Conservation (phyloP, 2,113 vertebrate genomes). For the Mobula hypostoma region DNA sequence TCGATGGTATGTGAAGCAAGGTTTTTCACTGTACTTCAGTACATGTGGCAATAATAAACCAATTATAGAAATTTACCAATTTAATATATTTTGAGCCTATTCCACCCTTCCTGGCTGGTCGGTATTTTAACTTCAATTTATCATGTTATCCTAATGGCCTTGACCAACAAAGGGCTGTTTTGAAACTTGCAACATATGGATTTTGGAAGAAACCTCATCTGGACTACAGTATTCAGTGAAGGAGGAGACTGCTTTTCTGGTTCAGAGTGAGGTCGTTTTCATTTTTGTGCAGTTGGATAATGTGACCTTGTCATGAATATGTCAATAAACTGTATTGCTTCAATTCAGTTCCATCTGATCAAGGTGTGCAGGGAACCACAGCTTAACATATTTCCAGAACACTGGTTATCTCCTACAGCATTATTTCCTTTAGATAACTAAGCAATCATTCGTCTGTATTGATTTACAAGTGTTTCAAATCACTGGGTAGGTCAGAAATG, state of each 20-base stretch:
- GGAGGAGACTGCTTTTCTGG: no score
- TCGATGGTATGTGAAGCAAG: no score
- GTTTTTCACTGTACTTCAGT: no score
- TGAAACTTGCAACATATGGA: not conserved
- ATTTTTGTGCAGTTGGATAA: not conserved
- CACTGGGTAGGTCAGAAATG: not conserved
- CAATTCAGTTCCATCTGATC: slow-evolving; percentile 20
- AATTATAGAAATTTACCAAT: no score
- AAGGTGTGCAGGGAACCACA: slow-evolving; percentile 8
- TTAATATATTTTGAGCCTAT: no score
- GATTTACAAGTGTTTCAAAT: slow-evolving; percentile 27
- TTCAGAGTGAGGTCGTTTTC: not conserved
- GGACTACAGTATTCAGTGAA: no score
- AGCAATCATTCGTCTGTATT: slow-evolving; percentile 28
- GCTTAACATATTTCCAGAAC: slow-evolving; percentile 18
- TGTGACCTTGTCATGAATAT: not conserved
- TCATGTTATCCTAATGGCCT: not conserved
- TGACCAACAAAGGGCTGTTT: not conserved
- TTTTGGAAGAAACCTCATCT: not conserved
- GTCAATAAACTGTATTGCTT: slow-evolving; percentile 27
- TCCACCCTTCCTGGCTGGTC: not conserved
- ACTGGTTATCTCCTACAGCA: slow-evolving; percentile 5
- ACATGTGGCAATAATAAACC: no score
- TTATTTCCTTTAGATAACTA: slow-evolving; percentile 15
- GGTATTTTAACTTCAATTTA: not conserved